Percentiles rank a stretch among this genome's conserved stretches.
Conservation (phyloP, 2,113 vertebrate genomes). For the Etia nguti region DNA sequence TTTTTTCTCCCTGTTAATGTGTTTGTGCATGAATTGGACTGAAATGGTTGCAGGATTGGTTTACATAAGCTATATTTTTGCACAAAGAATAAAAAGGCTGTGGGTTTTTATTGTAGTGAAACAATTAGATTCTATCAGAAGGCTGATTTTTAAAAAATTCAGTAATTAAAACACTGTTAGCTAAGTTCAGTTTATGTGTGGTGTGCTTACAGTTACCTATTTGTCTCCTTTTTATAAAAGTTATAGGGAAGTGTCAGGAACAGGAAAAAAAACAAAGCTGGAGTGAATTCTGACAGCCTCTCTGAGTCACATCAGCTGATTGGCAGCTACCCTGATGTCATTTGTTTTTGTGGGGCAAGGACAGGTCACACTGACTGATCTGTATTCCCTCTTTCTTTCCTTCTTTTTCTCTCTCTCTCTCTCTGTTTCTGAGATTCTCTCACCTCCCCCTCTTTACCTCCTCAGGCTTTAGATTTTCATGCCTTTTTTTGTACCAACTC, state of each 20-base stretch:
- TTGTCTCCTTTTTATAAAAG: neutral
- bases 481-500: neutral
- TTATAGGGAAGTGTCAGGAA: neutral
- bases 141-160: neutral
- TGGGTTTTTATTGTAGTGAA: neutral
- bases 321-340: slow-evolving; percentile 63
- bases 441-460: neutral
- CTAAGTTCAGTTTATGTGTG: neutral
- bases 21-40: slow-evolving; percentile 30
- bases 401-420: neutral
- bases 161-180: neutral
- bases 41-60: slow-evolving; percentile 8
- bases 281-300: neutral
- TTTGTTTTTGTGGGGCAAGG: slow-evolving; percentile 53
- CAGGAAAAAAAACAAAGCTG: neutral
- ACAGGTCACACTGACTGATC: slow-evolving; percentile 33
- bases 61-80: neutral
- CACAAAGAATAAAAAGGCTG: neutral
- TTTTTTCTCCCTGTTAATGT: neutral
- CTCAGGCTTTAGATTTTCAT: neutral
- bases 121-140: neutral
- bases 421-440: neutral
- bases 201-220: neutral
- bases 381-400: neutral
- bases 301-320: slow-evolving; percentile 56